These are phyloP conservation scores for Tipula confusa DNA, from an alignment of 2,888 invertebrate species.

Conservation along the genomic window DNA sequence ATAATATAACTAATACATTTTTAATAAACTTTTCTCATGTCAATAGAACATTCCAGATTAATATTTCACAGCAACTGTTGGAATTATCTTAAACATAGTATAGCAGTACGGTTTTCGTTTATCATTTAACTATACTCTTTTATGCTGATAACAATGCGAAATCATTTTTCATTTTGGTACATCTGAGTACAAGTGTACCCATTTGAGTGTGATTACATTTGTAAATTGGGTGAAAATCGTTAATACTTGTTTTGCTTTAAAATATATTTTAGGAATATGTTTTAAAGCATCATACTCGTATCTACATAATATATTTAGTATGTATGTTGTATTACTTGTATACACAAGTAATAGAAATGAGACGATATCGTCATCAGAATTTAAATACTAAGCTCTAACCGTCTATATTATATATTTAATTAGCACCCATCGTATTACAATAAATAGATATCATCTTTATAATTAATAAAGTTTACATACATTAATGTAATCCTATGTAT, in stretches of 20 bases:
- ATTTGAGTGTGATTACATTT: not conserved
- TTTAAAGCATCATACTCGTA: not conserved
- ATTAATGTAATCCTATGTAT: not conserved
- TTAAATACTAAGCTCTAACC: not conserved
- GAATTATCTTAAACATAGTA: not conserved
- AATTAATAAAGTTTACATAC: conserved; percentile 9
- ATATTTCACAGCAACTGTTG: not conserved
- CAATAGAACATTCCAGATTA: not conserved
- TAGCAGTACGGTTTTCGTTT: not conserved
- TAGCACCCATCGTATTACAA: not conserved
- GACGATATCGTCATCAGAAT: not conserved
- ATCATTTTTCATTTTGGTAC: not conserved
- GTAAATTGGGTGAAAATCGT: not conserved
- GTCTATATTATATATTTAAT: not conserved
- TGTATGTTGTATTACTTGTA: not conserved
- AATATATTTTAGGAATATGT: not conserved
- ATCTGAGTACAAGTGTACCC: not conserved
- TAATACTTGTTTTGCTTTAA: not conserved
- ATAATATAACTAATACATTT: not conserved
- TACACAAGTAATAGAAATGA: not conserved
- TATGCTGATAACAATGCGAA: not conserved
- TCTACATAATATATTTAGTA: too few relatives aligned
- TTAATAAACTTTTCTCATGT: not conserved
- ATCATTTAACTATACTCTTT: not conserved
- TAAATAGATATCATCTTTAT: not conserved